phyloP scores from a whole-genome alignment of 1,140 invertebrate genomes.

The Geopemphigus sp. region DNA sequence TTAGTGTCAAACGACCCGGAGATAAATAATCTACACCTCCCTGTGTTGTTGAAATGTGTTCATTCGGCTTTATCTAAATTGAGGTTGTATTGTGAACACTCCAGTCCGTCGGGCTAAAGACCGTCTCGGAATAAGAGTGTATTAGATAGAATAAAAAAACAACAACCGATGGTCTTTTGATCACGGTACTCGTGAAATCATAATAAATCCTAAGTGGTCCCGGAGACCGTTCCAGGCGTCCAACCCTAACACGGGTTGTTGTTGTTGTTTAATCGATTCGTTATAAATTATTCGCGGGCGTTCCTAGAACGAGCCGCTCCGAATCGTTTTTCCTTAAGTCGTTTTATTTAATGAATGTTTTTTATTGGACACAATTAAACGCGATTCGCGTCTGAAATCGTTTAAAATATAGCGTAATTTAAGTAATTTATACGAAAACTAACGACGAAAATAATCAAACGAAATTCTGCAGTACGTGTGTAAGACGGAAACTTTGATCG shows the following conservation, averaged over 20 bases:
- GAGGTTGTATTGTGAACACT: slow-evolving; percentile 15
- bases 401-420: neutral
- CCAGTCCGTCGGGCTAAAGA: neutral
- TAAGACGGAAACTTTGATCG: neutral
- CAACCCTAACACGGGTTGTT: neutral
- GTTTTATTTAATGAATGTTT: neutral
- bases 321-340: neutral
- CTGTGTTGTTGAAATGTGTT: slow-evolving; percentile 21
- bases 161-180: neutral
- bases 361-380: neutral
- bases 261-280: neutral
- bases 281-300: neutral
- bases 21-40: slow-evolving; percentile 45
- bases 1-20: slow-evolving; percentile 34
- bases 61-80: slow-evolving; percentile 43
- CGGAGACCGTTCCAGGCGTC: neutral
- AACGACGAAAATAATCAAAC: neutral
- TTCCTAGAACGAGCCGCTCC: neutral
- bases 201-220: neutral
- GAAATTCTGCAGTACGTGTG: neutral
- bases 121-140: neutral
- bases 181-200: neutral
- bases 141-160: neutral
- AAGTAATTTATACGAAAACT: neutral
- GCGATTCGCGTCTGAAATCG: neutral